Evolutionary conservation across 92 coral and sea anemone genomes (phyloP), one percentile per base, ranked within the genome.

Genomic region (Blastomussa wellsi): DNA sequence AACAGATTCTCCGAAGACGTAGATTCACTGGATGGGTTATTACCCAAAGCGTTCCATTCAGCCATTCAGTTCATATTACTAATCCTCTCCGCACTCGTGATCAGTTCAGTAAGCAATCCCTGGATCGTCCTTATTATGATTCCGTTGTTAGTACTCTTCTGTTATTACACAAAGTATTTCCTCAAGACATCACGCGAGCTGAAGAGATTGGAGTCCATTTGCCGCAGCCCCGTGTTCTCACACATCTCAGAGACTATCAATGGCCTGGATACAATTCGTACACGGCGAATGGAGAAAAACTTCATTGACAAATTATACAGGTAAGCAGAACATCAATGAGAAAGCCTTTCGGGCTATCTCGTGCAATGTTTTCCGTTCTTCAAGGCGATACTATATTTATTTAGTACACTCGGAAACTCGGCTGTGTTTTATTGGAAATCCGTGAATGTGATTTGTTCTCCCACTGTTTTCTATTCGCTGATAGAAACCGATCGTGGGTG

Each of bases 1-100:
- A 77, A 77, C 69, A 52, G 81, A 77, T 77, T 77, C 42, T 77
- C 81, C 19, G 29, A 49, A 32, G 81, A 77, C 81, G 37, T 77
- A 0, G 81, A 68, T 1, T 77, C 39, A 7, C 3, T 77, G 11
- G 81, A 77, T 11, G 81, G 52, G 36, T 26, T 77, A 14, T n/a
- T 77, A 24, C 81, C 81, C 0, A 31, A 15, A n/a, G 13, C 5
- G 42, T 77, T 77, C 39, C 67, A 16, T 17, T 24, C 44, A 28
- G 31, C 79, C 15, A 75, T 75, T 7, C 79, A 75, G 8, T 47
- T 75, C 3, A 5, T 26, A 28, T 24, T 75, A 17, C 74, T 69
- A 0, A 19, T 69, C 24, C 36, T 3, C 15, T 32, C 74, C 20
- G 42, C 74, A 0, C 22, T 36, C 24, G 3, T 32, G n/a, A 16